phyloP scores from a whole-genome alignment of 1,140 invertebrate species.

The Acromyrmex charruanus region DNA sequence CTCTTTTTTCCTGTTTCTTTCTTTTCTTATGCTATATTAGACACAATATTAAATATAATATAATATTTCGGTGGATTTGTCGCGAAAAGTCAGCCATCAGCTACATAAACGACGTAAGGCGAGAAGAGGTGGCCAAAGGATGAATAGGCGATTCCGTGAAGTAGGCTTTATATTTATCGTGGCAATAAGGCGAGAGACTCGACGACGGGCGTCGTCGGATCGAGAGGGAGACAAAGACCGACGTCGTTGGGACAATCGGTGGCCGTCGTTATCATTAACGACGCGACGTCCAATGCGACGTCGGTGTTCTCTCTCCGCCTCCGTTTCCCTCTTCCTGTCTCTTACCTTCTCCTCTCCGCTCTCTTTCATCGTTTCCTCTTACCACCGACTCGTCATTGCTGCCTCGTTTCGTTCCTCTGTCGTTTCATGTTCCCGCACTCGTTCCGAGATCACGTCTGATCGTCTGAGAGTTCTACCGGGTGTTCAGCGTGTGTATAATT shows the following conservation, averaged over 20 bases:
- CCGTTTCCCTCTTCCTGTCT: conserved; percentile 62
- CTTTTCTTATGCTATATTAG: neutral
- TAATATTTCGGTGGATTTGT: neutral
- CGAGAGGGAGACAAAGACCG: conserved; percentile 52
- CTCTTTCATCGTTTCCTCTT: conserved; percentile 46
- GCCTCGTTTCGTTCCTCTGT: conserved; percentile 58
- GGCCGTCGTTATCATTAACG: conserved; percentile 82
- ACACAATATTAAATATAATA: conserved; percentile 1
- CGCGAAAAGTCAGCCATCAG: conserved; percentile 31
- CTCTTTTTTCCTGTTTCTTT: neutral
- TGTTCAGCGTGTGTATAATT: conserved; percentile 18
- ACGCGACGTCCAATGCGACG: conserved; percentile 77
- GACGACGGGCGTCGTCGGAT: conserved; percentile 72
- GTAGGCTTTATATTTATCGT: conserved; percentile 81
- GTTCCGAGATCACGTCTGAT: conserved; percentile 24
- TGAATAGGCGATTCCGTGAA: conserved; percentile 67
- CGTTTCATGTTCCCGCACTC: conserved; percentile 45
- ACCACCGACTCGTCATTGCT: conserved; percentile 49
- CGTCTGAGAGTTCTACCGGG: conserved; percentile 54
- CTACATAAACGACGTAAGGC: neutral
- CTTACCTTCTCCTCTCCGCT: conserved; percentile 5
- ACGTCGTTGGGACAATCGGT: conserved; percentile 81
- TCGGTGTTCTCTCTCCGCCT: conserved; percentile 68
- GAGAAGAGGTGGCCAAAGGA: conserved; percentile 23
- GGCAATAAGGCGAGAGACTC: conserved; percentile 77